Percentiles rank a stretch among this genome's conserved stretches.
Evolutionary conservation across 2,113 vertebrate genomes (phyloP).

Genomic region (Platycercus adscitus): DNA sequence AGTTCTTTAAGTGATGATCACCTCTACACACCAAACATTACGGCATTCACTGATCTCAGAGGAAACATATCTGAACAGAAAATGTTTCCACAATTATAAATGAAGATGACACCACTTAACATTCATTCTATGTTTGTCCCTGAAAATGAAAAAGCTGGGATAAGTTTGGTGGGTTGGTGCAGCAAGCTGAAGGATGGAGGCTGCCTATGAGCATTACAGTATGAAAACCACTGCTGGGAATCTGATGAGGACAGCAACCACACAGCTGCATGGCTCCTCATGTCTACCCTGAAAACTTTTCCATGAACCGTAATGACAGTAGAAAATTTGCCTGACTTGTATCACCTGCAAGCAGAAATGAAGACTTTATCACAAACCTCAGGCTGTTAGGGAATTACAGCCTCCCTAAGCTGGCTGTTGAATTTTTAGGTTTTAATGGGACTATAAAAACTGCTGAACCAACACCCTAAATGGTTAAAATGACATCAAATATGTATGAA

Average conservation of each 20-base stretch:
- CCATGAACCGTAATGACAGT: accelerated
- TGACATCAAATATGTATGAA: not conserved
- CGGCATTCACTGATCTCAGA: not conserved
- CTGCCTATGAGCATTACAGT: not conserved
- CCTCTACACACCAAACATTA: not conserved
- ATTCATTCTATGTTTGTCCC: not conserved
- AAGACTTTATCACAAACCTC: not conserved
- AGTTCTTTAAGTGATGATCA: not conserved
- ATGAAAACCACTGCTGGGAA: not conserved
- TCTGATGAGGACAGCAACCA: not conserved
- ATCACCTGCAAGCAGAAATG: not conserved
- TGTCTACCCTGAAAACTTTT: not conserved
- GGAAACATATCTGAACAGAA: not conserved
- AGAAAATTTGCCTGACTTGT: not conserved
- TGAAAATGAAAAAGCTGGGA: not conserved
- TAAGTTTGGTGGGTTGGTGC: not conserved
- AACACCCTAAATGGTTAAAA: not conserved
- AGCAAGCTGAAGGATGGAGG: not conserved
- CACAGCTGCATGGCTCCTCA: not conserved
- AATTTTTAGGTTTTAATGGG: not conserved
- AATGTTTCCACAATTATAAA: not conserved
- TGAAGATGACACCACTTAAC: not conserved
- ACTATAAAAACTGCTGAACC: not conserved
- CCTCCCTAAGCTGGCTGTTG: not conserved
- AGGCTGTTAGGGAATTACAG: not conserved